Conservation (phyloP, 2,888 invertebrate genomes). For the Melanostoma scalare region DNA sequence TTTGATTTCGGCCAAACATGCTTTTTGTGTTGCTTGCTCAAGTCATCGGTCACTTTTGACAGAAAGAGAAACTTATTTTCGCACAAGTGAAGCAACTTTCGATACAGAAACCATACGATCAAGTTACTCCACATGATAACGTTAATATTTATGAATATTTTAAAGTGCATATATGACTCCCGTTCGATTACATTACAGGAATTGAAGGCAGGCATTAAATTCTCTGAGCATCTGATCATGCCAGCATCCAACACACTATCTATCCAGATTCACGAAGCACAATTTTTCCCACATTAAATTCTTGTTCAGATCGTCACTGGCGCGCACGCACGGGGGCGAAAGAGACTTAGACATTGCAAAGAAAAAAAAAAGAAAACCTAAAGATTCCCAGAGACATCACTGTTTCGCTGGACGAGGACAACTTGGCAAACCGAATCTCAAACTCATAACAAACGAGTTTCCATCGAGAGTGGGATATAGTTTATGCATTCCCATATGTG, state of each 20-base stretch:
- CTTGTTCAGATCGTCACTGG: slow-evolving; percentile 43
- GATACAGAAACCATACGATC: slow-evolving; percentile 12
- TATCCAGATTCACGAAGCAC: slow-evolving; percentile 57
- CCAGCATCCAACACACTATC: slow-evolving; percentile 38
- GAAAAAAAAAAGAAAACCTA: slow-evolving; percentile 51
- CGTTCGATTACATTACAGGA: slow-evolving; percentile 47
- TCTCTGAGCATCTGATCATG: slow-evolving; percentile 19
- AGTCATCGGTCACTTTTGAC: no score
- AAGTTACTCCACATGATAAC: slow-evolving; percentile 47
- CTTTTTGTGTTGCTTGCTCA: no score
- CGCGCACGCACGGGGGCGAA: slow-evolving; percentile 1
- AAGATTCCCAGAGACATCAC: slow-evolving; percentile 62
- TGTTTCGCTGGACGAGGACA: slow-evolving; percentile 43
- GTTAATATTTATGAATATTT: slow-evolving; percentile 8
- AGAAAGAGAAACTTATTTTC: no score
- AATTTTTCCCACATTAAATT: slow-evolving; percentile 71
- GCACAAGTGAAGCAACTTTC: not conserved
- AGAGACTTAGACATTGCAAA: slow-evolving; percentile 24
- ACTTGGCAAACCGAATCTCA: slow-evolving; percentile 46
- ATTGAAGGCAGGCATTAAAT: slow-evolving; percentile 52
- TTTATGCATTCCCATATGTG: slow-evolving; percentile 33
- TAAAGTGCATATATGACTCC: not conserved
- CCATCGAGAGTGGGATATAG: slow-evolving; percentile 52
- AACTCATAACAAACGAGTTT: slow-evolving; percentile 69
- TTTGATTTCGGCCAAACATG: no score